Evolutionary conservation across 1,140 invertebrate species (phyloP).

Genomic region (Trichogramma pretiosum): DNA sequence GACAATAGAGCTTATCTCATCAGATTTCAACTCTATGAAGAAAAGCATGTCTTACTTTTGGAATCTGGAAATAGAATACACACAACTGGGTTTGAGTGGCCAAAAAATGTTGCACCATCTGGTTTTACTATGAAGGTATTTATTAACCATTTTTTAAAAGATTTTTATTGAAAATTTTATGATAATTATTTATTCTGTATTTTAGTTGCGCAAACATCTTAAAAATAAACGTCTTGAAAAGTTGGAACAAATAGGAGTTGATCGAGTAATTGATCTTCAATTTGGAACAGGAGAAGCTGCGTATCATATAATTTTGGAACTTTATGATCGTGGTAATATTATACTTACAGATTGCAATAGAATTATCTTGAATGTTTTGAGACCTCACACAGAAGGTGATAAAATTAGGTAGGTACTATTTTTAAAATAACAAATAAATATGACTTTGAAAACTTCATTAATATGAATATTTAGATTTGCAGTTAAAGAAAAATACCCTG

Average conservation of each 20-base stretch:
- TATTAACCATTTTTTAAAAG: not conserved
- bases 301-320: slow-evolving; percentile 91
- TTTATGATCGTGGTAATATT: slow-evolving; percentile 96
- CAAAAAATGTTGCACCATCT: slow-evolving; percentile 90
- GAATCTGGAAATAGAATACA: slow-evolving; percentile 94
- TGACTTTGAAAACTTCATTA: too few relatives aligned
- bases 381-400: slow-evolving; percentile 88
- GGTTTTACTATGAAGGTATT: slow-evolving; percentile 94
- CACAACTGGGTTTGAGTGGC: slow-evolving; percentile 94
- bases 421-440: too few relatives aligned
- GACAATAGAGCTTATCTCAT: slow-evolving; percentile 96
- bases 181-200: slow-evolving; percentile 18
- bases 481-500: slow-evolving; percentile 85
- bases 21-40: slow-evolving; percentile 68
- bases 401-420: slow-evolving; percentile 60
- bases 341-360: slow-evolving; percentile 87
- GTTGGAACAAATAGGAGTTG: slow-evolving; percentile 75
- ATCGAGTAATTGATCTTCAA: slow-evolving; percentile 85
- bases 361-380: slow-evolving; percentile 85
- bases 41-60: slow-evolving; percentile 80
- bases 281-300: slow-evolving; percentile 91
- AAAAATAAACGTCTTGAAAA: slow-evolving; percentile 89
- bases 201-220: slow-evolving; percentile 88
- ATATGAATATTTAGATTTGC: slow-evolving; percentile 72
- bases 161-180: not conserved